Base-by-base conservation (phyloP, 1,140 invertebrate genomes). In the Caenorhabditis remanei region DNA sequence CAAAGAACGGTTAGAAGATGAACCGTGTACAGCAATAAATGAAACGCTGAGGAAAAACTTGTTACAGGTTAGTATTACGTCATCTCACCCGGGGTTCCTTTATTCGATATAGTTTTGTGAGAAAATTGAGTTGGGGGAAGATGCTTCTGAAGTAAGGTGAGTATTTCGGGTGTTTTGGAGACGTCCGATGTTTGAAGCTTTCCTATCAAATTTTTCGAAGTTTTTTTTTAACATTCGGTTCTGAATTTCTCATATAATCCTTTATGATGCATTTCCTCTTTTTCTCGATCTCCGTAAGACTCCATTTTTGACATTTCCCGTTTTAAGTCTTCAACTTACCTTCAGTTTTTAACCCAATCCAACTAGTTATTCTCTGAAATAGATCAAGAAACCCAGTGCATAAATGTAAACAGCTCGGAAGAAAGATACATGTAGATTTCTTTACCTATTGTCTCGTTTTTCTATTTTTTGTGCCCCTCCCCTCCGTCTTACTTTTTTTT, bases 11-110 rank as follows among this genome's bases (percentile, higher is more conserved):
- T 5, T 65, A 13, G 79, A 53, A 53, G 50, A 83, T 50, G 86
- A 85, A n/a, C 67, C 63, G 7, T 91, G 90, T 58, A 85, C 71
- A 16, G 58, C 89, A 13, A 86, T 91, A 16, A 91, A 91, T 83
- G 90, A 91, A 55, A 92, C 88, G 43, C 40, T 88, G 58, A 53
- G 90, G 32, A 92, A 90, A 84, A 61, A 92, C 48, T 75, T 91
- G 14, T 88, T 92, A 53, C 89, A 91, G 67, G 90, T 91, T n/a
- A 82, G 87, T 84, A 55, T 50, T 16, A 53, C 55, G 8, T 7
- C 14, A 58, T 1, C 6, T 58, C 4, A 32, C 32, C 32, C 0
- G 1, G 32, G 32, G 32, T 14, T 58, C 8, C 14, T 11, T 58
- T n/a, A 58, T 19, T 58, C n/a, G 55, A 58, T n/a, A 58, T 58